Evolutionary conservation across 2,797 vertebrate species (phyloP).

Genomic region (Paratrypauchen microcephalus): DNA sequence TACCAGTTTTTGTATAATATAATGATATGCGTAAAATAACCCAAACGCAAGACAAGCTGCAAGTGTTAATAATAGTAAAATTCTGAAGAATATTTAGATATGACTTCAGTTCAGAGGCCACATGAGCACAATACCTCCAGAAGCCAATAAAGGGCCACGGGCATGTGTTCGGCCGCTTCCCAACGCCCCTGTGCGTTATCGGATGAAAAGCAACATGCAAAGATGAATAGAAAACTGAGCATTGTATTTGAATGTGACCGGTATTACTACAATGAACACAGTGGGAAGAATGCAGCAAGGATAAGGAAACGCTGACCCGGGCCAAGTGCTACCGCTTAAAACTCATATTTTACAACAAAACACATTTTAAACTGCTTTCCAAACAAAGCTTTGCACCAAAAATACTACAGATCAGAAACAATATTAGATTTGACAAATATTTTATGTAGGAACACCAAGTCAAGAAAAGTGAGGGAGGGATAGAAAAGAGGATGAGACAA

Average conservation of each 20-base stretch:
- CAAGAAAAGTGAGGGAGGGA: slow-evolving; percentile 85
- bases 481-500: slow-evolving; percentile 78
- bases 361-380: slow-evolving; percentile 53
- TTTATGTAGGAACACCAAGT: slow-evolving; percentile 88
- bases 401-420: slow-evolving; percentile 80
- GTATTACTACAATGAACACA: slow-evolving; percentile 90
- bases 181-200: slow-evolving; percentile 52
- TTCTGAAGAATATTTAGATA: slow-evolving; percentile 8
- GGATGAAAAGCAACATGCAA: slow-evolving; percentile 69
- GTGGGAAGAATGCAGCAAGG: slow-evolving; percentile 83
- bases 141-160: slow-evolving; percentile 67
- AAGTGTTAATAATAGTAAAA: not conserved
- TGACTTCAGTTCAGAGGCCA: slow-evolving; percentile 29
- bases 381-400: slow-evolving; percentile 61
- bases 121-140: slow-evolving; percentile 50
- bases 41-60: not conserved
- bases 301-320: slow-evolving; percentile 86
- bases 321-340: slow-evolving; percentile 48
- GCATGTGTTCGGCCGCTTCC: slow-evolving; percentile 63
- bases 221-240: slow-evolving; percentile 85
- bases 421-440: slow-evolving; percentile 86
- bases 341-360: slow-evolving; percentile 72
- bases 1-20: slow-evolving; percentile 6
- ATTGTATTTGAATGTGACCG: slow-evolving; percentile 94
- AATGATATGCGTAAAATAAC: not conserved